These are phyloP conservation scores for Amphilophus citrinellus DNA, from an alignment of 2,113 vertebrate species.

Conservation along the genomic window DNA sequence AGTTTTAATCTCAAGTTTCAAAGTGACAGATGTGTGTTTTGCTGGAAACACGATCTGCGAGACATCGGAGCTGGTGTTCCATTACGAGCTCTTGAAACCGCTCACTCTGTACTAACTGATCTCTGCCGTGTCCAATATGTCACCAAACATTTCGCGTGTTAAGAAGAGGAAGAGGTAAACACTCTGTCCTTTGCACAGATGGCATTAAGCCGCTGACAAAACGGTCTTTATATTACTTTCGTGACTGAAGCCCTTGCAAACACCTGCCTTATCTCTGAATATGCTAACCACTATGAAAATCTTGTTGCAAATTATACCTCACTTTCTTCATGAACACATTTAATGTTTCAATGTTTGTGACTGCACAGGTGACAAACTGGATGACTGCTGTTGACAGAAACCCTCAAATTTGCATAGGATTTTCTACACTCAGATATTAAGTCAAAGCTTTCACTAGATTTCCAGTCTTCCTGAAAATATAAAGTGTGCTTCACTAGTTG, in stretches of 20 bases:
- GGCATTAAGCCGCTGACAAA: conserved; percentile 7
- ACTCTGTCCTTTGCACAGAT: background rate
- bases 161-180: conserved; percentile 17
- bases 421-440: background rate
- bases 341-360: conserved; percentile 9
- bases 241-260: background rate
- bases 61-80: background rate
- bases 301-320: conserved; percentile 44
- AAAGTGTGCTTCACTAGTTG: background rate
- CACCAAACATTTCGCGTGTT: conserved; percentile 46
- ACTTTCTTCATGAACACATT: background rate
- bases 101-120: background rate
- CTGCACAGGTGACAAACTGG: background rate
- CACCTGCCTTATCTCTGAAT: conserved; percentile 51
- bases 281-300: conserved; percentile 52
- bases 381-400: background rate
- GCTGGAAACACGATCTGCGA: conserved; percentile 30
- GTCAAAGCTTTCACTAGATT: background rate
- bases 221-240: conserved; percentile 6
- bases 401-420: conserved; percentile 9
- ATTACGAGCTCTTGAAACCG: background rate
- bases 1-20: conserved; percentile 49
- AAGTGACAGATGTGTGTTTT: conserved; percentile 29
- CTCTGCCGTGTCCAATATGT: background rate
- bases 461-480: background rate